Evolutionary conservation across 2,113 vertebrate species (phyloP), one percentile per base, ranked within the genome.

Genomic region (Sisor rabdophorus): DNA sequence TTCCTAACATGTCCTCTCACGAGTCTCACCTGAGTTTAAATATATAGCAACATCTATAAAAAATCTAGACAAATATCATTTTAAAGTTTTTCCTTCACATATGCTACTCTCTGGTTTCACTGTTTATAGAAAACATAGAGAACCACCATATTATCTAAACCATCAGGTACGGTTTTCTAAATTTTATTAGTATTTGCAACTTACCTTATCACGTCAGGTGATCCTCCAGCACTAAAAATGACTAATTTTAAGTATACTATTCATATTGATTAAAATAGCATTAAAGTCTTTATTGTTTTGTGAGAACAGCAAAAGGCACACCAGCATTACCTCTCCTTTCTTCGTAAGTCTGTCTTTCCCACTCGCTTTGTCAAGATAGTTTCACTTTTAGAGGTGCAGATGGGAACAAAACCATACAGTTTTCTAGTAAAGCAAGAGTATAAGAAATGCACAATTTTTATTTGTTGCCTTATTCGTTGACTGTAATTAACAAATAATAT

Each of bases 351-450:
- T 71, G 53, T 56, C 70, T 72, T 72, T 72, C 70, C 70, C 53
- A 56, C 70, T 44, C 70, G 74, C 28, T 28, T 75, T 32, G 64
- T 61, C 54, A 16, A 3, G 77, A 53, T 56, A 58, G 19, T 75
- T 64, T 54, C 28, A 48, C 52, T n/a, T 20, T 16, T 24, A 22
- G 13, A 48, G 52, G 40, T 56, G 19, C 11, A 55, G 40, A 59
- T 53, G 40, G 73, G 16, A 77, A 78, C 64, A 64, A 77, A 78
- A 71, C 28, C 72, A 75, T 58, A 75, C 0, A 74, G 79, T 68
- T 71, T 64, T 56, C 61, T 53, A 55, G 50, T 53, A 55, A 69
- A 65, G 50, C 44, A 55, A 69, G 20, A 40, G 56, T 16, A 26
- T 22, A 16, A 67, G 24, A 59, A 68, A 74, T 54, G 28, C 47